A percentile compares a stretch with the other conserved stretches of the same genome.
These are phyloP conservation scores for Globia sparganii DNA, from an alignment of 2,888 invertebrate species.

Conservation along the genomic window DNA sequence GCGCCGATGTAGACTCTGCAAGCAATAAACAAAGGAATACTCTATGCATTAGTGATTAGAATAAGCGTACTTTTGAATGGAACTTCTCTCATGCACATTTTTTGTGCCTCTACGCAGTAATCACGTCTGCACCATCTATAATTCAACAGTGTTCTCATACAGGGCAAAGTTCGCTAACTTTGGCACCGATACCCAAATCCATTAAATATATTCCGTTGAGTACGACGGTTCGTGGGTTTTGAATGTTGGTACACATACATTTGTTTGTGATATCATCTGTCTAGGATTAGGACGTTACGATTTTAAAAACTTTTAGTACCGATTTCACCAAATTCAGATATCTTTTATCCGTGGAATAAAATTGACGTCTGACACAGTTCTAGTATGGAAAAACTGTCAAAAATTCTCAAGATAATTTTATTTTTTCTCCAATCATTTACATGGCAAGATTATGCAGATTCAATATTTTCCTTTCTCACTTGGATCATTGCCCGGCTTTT, in stretches of 20 bases:
- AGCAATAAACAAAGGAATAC: neutral
- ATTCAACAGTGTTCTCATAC: conserved; percentile 52
- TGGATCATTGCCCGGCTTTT: neutral
- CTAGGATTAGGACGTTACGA: conserved; percentile 16
- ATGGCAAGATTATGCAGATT: neutral
- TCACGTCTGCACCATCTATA: conserved; percentile 53
- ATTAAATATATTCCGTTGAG: conserved; percentile 54
- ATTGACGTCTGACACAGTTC: too few species aligned
- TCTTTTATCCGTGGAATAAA: too few species aligned
- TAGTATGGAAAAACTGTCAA: too few species aligned
- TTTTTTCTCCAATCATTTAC: neutral
- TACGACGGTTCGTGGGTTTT: conserved; percentile 28
- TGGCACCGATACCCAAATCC: conserved; percentile 48
- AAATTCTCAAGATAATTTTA: too few species aligned
- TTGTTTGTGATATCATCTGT: conserved; percentile 39
- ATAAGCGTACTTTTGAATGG: neutral
- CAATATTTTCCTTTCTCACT: conserved; percentile 5
- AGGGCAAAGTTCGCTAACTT: conserved; percentile 55
- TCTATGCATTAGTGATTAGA: neutral
- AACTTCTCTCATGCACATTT: conserved; percentile 20
- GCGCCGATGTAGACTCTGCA: neutral
- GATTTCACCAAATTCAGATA: too few species aligned
- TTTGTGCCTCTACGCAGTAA: neutral
- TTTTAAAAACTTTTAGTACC: too few species aligned
- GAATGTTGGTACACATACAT: conserved; percentile 42